Conservation (phyloP, 2,113 vertebrate genomes). For the Bubo bubo region DNA sequence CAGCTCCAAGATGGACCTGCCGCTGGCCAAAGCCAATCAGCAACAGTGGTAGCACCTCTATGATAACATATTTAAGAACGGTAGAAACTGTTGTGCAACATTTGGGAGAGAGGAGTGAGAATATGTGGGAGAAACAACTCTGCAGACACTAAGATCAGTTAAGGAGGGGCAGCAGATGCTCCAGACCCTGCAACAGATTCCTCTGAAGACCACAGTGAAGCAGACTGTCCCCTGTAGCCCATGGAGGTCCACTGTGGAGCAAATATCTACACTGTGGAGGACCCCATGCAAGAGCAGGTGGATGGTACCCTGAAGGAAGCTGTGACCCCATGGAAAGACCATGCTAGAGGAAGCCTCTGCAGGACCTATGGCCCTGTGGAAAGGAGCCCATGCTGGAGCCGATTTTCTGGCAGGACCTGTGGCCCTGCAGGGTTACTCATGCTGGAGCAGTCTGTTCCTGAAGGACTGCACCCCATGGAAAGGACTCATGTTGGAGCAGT, state of each 20-base stretch:
- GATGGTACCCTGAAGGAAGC: neutral
- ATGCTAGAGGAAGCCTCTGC: neutral
- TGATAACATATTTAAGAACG: too few species aligned
- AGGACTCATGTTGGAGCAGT: neutral
- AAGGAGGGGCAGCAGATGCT: neutral
- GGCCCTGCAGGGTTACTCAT: neutral
- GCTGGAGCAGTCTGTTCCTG: neutral
- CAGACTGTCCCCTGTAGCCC: neutral
- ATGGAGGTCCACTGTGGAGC: neutral
- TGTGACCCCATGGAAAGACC: neutral
- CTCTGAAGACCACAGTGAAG: neutral
- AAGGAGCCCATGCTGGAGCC: neutral
- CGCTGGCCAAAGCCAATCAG: fast-evolving
- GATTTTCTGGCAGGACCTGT: neutral
- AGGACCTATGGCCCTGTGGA: neutral
- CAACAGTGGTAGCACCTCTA: neutral
- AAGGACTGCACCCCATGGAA: neutral
- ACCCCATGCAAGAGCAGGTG: neutral
- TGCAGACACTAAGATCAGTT: neutral
- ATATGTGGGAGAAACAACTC: neutral
- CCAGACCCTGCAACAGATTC: fast-evolving
- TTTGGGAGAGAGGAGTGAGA: neutral
- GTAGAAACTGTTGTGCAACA: neutral
- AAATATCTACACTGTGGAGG: neutral
- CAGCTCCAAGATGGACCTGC: fast-evolving